Percentiles rank a stretch among this genome's conserved stretches.
phyloP scores from a whole-genome alignment of 2,797 vertebrate genomes.

The Anguilla anguilla region DNA sequence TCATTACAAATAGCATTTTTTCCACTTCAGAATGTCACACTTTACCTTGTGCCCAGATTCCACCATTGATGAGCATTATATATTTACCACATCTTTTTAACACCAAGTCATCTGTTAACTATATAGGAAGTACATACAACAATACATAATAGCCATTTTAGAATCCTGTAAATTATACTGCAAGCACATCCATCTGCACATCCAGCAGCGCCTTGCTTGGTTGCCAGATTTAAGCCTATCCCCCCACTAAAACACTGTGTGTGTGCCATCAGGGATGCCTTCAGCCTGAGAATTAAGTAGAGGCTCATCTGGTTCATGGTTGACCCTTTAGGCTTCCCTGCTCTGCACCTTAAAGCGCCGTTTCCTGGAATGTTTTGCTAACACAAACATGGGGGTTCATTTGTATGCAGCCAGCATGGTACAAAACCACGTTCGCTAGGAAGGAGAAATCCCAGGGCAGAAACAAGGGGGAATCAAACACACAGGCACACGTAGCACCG shows the following conservation, averaged over 20 bases:
- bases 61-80: not conserved
- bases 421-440: conserved; percentile 32
- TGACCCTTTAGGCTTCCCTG: conserved; percentile 30
- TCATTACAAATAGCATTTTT: not conserved
- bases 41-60: not conserved
- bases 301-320: conserved; percentile 32
- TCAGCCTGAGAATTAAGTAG: conserved; percentile 26
- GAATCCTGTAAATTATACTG: not conserved
- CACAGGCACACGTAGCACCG: conserved; percentile 32
- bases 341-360: conserved; percentile 14
- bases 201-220: not conserved
- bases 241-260: not conserved
- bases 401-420: conserved; percentile 39
- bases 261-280: conserved; percentile 16
- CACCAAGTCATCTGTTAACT: not conserved
- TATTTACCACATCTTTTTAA: not conserved
- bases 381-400: conserved; percentile 39
- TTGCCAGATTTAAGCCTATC: not conserved
- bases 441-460: conserved; percentile 36
- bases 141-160: not conserved
- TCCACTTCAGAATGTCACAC: not conserved
- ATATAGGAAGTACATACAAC: not conserved
- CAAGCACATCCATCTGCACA: not conserved
- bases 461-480: conserved; percentile 14
- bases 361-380: conserved; percentile 34